phyloP scores from a whole-genome alignment of 2,797 vertebrate species.

The Euthynnus affinis region DNA sequence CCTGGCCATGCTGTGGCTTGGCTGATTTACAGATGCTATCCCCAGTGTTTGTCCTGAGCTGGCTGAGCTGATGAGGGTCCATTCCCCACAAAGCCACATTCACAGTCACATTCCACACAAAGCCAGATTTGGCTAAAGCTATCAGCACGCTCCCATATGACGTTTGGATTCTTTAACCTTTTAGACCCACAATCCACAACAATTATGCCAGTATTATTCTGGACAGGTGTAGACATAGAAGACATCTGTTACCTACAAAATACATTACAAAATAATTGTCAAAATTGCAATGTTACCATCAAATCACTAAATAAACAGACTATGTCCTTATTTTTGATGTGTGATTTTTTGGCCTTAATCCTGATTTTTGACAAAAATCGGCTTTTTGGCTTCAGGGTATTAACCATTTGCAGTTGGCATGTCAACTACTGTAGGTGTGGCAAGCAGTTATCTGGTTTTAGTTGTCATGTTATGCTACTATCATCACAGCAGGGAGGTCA shows the following conservation, averaged over 20 bases:
- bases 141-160: conserved; percentile 46
- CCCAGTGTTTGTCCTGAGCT: conserved; percentile 50
- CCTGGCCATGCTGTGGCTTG: conserved; percentile 53
- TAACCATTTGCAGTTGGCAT: conserved; percentile 40
- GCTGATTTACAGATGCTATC: conserved; percentile 57
- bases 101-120: conserved; percentile 53
- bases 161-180: conserved; percentile 40
- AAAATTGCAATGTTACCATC: conserved; percentile 5
- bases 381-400: conserved; percentile 50
- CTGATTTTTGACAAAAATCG: conserved; percentile 31
- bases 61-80: conserved; percentile 50
- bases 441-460: neutral
- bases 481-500: neutral
- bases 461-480: neutral
- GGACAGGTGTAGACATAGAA: conserved; percentile 13
- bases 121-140: conserved; percentile 74
- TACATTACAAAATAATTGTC: conserved; percentile 1
- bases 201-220: conserved; percentile 7
- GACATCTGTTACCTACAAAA: neutral
- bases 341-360: conserved; percentile 58
- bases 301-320: conserved; percentile 29
- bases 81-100: conserved; percentile 53
- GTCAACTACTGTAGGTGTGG: conserved; percentile 2
- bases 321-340: neutral
- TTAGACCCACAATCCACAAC: conserved; percentile 28